Evolutionary conservation across 2,888 invertebrate species (phyloP).

Genomic region (Drosophila fungiperda): DNA sequence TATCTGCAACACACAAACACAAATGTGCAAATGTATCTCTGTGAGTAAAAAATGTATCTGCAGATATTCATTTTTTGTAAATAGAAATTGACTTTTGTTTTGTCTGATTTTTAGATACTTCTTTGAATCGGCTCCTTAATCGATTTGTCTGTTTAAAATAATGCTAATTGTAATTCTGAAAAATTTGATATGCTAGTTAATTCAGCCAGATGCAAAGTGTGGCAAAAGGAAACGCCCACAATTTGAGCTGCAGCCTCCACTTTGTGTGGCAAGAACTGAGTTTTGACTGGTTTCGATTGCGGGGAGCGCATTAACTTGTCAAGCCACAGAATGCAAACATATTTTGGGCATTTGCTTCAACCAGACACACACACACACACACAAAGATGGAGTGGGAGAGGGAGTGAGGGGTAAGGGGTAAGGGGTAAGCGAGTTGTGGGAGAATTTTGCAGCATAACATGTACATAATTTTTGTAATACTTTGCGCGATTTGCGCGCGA

Average conservation of each 20-base stretch:
- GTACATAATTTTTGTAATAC: constrained; percentile 82
- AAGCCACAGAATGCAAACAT: constrained; percentile 82
- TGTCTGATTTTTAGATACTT: not conserved
- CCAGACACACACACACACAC: constrained; percentile 25
- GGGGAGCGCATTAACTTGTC: constrained; percentile 82
- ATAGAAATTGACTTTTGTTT: not conserved
- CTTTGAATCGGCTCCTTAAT: not conserved
- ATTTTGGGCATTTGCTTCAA: constrained; percentile 80
- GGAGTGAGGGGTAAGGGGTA: not conserved
- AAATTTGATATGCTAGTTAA: constrained; percentile 6
- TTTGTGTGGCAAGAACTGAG: not conserved
- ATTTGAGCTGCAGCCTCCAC: not conserved
- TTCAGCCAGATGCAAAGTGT: not conserved
- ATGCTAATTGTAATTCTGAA: not conserved
- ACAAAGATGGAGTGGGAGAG: not conserved
- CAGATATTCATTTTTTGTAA: not conserved
- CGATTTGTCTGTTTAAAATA: not conserved
- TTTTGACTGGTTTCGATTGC: constrained; percentile 44
- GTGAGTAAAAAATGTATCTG: not conserved
- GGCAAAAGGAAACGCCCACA: not conserved
- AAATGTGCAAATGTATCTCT: not conserved
- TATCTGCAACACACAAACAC: not conserved
- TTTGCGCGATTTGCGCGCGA: constrained; percentile 83
- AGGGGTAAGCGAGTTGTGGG: not conserved
- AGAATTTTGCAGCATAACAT: constrained; percentile 45